phyloP scores from a whole-genome alignment of 2,113 vertebrate genomes.

The Hydrochoerus hydrochaeris region DNA sequence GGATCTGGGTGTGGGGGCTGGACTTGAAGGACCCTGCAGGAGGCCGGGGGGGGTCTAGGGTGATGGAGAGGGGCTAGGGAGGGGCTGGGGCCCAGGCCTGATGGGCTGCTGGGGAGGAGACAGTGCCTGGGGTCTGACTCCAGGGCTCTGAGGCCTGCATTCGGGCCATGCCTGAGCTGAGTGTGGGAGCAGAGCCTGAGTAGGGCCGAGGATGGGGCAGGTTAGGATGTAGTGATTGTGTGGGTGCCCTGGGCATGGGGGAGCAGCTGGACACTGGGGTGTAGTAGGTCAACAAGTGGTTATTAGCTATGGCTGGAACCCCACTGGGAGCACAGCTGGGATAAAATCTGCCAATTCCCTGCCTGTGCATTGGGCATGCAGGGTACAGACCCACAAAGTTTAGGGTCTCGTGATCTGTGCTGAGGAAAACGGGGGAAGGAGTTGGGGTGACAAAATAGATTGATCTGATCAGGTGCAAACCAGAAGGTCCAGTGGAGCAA shows the following conservation, averaged over 20 bases:
- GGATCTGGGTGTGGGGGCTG: not conserved
- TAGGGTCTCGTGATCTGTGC: not conserved
- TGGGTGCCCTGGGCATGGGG: not conserved
- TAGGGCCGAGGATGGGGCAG: not conserved
- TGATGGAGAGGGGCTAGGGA: too few species aligned
- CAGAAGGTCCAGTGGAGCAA: not conserved
- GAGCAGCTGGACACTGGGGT: not conserved
- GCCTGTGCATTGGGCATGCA: not conserved
- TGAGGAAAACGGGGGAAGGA: not conserved
- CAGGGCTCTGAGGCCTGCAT: not conserved
- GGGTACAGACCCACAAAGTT: too few species aligned
- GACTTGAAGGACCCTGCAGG: not conserved
- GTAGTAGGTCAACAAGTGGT: not conserved
- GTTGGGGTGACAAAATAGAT: not conserved
- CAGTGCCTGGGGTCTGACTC: not conserved
- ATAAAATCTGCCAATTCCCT: not conserved
- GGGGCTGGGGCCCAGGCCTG: not conserved
- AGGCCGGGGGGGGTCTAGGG: not conserved
- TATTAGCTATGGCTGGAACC: not conserved
- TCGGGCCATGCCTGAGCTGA: not conserved
- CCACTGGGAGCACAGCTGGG: not conserved
- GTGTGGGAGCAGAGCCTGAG: not conserved
- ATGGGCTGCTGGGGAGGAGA: not conserved
- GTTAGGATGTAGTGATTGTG: rapidly evolving
- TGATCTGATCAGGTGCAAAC: not conserved